Conservation (phyloP, 2,113 vertebrate genomes). For the Scophthalmus maximus region DNA sequence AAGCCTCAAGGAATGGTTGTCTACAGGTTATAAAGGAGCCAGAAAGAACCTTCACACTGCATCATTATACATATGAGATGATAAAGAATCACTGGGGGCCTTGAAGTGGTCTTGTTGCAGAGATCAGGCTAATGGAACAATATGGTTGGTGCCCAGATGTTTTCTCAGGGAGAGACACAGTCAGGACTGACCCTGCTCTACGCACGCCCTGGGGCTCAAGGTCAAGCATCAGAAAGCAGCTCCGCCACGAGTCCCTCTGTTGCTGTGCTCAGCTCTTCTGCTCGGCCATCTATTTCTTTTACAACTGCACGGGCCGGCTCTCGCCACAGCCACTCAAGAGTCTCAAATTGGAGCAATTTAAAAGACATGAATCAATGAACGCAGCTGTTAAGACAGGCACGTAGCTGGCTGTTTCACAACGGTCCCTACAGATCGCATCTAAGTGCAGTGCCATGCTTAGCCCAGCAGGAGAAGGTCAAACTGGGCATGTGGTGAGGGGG, state of each 20-base stretch:
- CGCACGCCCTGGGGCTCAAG: slow-evolving; percentile 15
- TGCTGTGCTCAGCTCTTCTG: slow-evolving; percentile 13
- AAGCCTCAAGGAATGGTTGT: not conserved
- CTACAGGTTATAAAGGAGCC: not conserved
- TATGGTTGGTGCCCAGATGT: slow-evolving; percentile 26
- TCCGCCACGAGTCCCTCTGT: slow-evolving; percentile 31
- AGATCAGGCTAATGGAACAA: slow-evolving; percentile 41
- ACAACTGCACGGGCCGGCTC: slow-evolving; percentile 30
- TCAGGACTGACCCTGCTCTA: slow-evolving; percentile 16
- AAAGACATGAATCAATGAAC: slow-evolving; percentile 62
- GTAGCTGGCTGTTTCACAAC: slow-evolving; percentile 30
- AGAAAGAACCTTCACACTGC: not conserved
- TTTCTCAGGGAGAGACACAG: slow-evolving; percentile 17
- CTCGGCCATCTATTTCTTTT: slow-evolving; percentile 40
- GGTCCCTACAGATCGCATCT: slow-evolving; percentile 23
- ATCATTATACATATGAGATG: slow-evolving; percentile 7
- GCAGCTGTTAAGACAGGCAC: slow-evolving; percentile 56
- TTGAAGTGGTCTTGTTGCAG: slow-evolving; percentile 1
- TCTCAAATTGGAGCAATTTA: slow-evolving; percentile 39
- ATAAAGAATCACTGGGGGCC: slow-evolving; percentile 15
- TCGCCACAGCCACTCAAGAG: slow-evolving; percentile 28
- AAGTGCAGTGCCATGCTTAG: slow-evolving; percentile 10
- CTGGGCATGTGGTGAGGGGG: slow-evolving; percentile 24
- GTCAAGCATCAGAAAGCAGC: slow-evolving; percentile 46
- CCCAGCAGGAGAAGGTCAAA: slow-evolving; percentile 60